Base-by-base conservation (phyloP, 2,113 vertebrate species). In the Equus przewalskii region DNA sequence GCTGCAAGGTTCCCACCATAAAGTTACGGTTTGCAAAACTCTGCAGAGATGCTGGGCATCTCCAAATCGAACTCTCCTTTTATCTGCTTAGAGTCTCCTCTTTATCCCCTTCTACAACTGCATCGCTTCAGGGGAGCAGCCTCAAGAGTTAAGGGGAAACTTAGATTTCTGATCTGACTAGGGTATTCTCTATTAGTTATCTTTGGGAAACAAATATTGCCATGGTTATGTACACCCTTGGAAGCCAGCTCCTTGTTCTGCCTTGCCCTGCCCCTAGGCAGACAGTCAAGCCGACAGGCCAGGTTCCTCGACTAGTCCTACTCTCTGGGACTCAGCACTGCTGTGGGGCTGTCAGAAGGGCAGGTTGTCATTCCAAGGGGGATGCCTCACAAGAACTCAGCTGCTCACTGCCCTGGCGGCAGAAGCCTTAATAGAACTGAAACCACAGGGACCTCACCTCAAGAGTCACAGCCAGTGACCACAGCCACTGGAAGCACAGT, bases 371-470 rank as follows among this genome's bases (percentile, higher is more conserved):
- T 92, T 72, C 92, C 56, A 88, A 33, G 22, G 12, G 30, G 24
- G 8, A 65, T 60, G 90, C 28, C 65, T 60, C 82, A 82, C 9
- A 85, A 84, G 70, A 91, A 73, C 16, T 75, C 26, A 44, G 30
- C 9, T 36, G 33, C 79, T 78, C 73, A 91, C 54, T 28, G 78
- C 78, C 64, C 51, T 69, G 13, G 19, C 11, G 19, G 62, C 65
- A 70, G 70, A 84, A 94, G 88, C 44, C 82, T 94, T 85, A 76
- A 80, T 85, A 85, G 94, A 80, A 76, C 16, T 54, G 64, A 95
- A 96, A 90, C 69, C 28, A 56, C 24, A 84, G 28, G 26, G 22
- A 84, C 76, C 54, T 46, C 46, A 84, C 76, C 54, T 46, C 46
- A 60, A 84, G 30, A 81, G 28, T 89, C 60, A 70, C 6, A 80